Evolutionary conservation across 2,888 invertebrate species (phyloP).

Genomic region (Keiferia lycopersicella): DNA sequence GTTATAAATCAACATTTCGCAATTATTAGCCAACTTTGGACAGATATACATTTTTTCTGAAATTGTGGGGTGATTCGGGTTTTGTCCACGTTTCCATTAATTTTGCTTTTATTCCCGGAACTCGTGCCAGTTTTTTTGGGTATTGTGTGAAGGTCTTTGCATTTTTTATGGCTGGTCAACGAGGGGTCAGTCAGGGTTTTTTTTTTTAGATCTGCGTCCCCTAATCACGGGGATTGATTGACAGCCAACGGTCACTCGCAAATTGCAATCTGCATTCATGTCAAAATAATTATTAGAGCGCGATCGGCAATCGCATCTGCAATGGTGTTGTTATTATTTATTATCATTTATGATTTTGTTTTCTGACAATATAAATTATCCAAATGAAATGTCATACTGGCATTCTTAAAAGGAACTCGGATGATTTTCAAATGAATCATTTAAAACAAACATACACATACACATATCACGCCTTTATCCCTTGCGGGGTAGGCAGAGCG

Average conservation of each 20-base stretch:
- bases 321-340: not conserved
- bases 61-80: slow-evolving; percentile 56
- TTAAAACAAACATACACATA: too few species aligned
- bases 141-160: slow-evolving; percentile 39
- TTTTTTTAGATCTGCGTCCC: slow-evolving; percentile 60
- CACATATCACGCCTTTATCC: too few species aligned
- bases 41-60: slow-evolving; percentile 11
- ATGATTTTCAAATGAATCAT: too few species aligned
- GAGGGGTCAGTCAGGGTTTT: slow-evolving; percentile 80
- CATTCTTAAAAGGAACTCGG: too few species aligned
- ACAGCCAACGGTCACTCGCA: slow-evolving; percentile 74
- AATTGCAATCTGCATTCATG: slow-evolving; percentile 54
- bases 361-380: not conserved
- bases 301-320: not conserved
- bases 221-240: slow-evolving; percentile 63
- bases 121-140: slow-evolving; percentile 57
- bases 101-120: slow-evolving; percentile 60
- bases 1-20: slow-evolving; percentile 7
- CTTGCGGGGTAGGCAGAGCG: too few species aligned
- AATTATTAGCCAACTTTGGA: slow-evolving; percentile 13
- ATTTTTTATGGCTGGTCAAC: slow-evolving; percentile 71
- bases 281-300: slow-evolving; percentile 43
- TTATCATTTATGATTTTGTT: not conserved
- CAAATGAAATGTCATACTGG: not conserved
- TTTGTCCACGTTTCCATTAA: slow-evolving; percentile 55